Percentiles rank a stretch among this genome's conserved stretches.
Evolutionary conservation across 2,797 vertebrate genomes (phyloP).

Genomic region (Monodelphis domestica): DNA sequence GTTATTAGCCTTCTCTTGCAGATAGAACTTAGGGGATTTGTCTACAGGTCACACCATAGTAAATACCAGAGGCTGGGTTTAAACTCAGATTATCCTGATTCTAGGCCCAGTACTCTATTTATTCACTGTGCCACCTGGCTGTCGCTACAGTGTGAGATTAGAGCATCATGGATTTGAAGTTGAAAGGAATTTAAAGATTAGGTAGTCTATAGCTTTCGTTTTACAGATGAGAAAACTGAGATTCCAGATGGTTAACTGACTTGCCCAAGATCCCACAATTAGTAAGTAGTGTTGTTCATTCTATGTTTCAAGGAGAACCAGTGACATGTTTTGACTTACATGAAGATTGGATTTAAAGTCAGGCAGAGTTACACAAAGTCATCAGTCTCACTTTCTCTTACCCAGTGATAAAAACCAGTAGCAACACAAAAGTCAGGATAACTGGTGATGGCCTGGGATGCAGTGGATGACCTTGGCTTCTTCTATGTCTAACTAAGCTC

Average conservation of each 20-base stretch:
- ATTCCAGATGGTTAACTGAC: background rate
- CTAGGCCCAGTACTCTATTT: background rate
- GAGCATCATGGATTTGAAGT: background rate
- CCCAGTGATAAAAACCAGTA: too few species aligned
- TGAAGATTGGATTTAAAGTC: too few species aligned
- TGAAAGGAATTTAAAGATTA: background rate
- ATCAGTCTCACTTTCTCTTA: too few species aligned
- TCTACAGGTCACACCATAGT: background rate
- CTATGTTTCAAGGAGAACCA: too few species aligned
- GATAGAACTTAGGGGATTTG: background rate
- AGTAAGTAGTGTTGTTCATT: too few species aligned
- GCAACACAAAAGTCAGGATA: too few species aligned
- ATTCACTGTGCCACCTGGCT: background rate
- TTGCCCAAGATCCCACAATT: background rate
- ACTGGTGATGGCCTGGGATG: too few species aligned
- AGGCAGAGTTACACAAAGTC: too few species aligned
- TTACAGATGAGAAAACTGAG: background rate
- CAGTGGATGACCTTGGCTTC: too few species aligned
- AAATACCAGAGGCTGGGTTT: background rate
- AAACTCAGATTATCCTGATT: background rate
- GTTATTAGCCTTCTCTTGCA: background rate
- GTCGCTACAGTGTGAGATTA: background rate
- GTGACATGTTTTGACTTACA: too few species aligned
- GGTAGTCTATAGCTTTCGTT: background rate
- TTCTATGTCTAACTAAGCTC: too few species aligned